Conservation (phyloP, 2,113 vertebrate genomes). For the Rhea americana region DNA sequence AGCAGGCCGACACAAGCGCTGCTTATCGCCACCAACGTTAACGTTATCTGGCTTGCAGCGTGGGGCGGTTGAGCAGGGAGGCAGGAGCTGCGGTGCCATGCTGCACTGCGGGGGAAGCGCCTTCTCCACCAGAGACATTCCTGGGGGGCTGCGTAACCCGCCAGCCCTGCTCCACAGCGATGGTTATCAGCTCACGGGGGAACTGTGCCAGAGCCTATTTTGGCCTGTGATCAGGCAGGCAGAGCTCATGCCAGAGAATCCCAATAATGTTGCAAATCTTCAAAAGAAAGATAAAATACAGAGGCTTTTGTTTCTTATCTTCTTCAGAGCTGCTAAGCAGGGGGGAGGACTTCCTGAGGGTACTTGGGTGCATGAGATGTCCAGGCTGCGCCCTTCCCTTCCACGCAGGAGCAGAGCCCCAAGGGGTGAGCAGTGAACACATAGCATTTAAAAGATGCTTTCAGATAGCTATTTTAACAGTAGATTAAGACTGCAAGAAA, state of each 20-base stretch:
- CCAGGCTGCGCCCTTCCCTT: background rate
- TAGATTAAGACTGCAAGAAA: background rate
- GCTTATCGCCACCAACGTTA: fast-evolving
- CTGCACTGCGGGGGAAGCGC: background rate
- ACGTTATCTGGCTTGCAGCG: background rate
- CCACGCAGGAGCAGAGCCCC: slow-evolving; percentile 7
- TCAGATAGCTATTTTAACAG: slow-evolving; percentile 3
- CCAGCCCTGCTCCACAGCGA: fast-evolving
- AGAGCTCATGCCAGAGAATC: slow-evolving; percentile 49
- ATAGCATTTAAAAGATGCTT: slow-evolving; percentile 21
- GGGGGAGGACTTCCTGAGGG: background rate
- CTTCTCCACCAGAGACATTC: background rate
- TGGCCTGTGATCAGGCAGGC: background rate
- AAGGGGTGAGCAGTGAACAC: slow-evolving; percentile 16
- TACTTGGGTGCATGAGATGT: background rate
- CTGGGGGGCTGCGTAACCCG: background rate
- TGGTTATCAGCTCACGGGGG: background rate
- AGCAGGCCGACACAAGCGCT: background rate
- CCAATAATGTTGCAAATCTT: slow-evolving; percentile 46
- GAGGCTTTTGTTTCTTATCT: slow-evolving; percentile 39
- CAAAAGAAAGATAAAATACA: slow-evolving; percentile 43
- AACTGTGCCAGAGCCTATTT: slow-evolving; percentile 3
- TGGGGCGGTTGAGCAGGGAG: background rate
- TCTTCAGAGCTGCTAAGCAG: slow-evolving; percentile 18
- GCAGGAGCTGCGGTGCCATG: background rate